phyloP scores from a whole-genome alignment of 2,888 invertebrate genomes.

The Ophraella communa region DNA sequence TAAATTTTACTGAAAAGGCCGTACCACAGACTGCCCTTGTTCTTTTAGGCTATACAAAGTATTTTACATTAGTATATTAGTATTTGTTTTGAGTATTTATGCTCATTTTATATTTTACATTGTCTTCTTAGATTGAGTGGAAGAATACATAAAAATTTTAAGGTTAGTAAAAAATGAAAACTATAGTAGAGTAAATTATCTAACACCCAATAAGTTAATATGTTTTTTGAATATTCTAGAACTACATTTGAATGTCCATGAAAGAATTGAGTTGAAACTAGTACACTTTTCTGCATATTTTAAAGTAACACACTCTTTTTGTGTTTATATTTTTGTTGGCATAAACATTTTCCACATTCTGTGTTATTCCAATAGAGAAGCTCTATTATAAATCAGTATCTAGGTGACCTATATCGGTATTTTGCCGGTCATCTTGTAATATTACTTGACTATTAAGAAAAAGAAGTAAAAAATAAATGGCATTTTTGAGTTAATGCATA shows the following conservation, averaged over 20 bases:
- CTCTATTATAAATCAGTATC: not conserved
- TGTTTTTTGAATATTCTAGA: not conserved
- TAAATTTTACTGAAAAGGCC: too few species aligned
- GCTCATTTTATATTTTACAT: too few species aligned
- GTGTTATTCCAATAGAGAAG: not conserved
- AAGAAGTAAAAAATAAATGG: not conserved
- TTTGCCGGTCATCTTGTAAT: not conserved
- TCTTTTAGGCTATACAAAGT: too few species aligned
- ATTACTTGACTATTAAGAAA: not conserved
- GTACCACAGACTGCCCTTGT: too few species aligned
- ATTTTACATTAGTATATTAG: too few species aligned
- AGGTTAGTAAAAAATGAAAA: too few species aligned
- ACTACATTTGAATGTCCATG: not conserved
- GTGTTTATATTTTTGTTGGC: not conserved
- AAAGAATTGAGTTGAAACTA: not conserved
- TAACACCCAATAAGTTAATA: not conserved
- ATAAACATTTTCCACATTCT: not conserved
- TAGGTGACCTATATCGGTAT: not conserved
- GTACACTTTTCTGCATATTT: not conserved
- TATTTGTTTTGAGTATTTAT: too few species aligned
- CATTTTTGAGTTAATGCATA: not conserved
- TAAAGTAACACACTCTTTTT: not conserved
- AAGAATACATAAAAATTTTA: too few species aligned
- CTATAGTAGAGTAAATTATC: too few species aligned
- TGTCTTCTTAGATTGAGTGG: too few species aligned